These are phyloP conservation scores for Euura saliciscinereae DNA, from an alignment of 1,140 invertebrate genomes.

Conservation along the genomic window DNA sequence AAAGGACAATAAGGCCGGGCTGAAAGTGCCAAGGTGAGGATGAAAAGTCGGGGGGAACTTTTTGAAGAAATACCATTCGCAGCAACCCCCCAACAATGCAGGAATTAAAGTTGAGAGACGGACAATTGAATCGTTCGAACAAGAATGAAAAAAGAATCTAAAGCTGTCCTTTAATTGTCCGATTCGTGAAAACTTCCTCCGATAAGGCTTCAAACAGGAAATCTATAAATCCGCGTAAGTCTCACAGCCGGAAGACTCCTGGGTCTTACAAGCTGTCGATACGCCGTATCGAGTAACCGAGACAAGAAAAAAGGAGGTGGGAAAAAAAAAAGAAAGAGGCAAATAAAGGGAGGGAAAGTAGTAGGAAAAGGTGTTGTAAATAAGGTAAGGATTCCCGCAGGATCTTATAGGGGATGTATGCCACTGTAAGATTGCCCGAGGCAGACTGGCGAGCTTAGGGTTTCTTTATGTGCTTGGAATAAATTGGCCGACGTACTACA, in stretches of 20 bases:
- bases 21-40: not conserved
- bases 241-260: no score
- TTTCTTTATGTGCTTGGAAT: no score
- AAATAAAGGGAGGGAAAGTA: not conserved
- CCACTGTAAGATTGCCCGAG: no score
- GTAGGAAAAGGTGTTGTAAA: conserved; percentile 1
- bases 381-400: not conserved
- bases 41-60: not conserved
- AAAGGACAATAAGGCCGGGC: conserved; percentile 21
- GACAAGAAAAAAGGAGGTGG: no score
- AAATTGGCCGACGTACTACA: no score
- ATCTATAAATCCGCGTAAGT: not conserved
- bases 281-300: not conserved
- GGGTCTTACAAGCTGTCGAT: not conserved
- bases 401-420: not conserved
- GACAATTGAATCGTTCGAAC: not conserved
- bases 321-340: not conserved
- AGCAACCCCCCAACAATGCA: not conserved
- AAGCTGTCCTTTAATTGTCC: not conserved
- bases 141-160: not conserved
- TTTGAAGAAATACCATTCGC: not conserved
- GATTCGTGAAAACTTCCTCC: not conserved
- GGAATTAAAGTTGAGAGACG: not conserved
- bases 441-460: no score
- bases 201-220: not conserved